Evolutionary conservation across 2,113 vertebrate genomes (phyloP).

Genomic region (Dascyllus trimaculatus): DNA sequence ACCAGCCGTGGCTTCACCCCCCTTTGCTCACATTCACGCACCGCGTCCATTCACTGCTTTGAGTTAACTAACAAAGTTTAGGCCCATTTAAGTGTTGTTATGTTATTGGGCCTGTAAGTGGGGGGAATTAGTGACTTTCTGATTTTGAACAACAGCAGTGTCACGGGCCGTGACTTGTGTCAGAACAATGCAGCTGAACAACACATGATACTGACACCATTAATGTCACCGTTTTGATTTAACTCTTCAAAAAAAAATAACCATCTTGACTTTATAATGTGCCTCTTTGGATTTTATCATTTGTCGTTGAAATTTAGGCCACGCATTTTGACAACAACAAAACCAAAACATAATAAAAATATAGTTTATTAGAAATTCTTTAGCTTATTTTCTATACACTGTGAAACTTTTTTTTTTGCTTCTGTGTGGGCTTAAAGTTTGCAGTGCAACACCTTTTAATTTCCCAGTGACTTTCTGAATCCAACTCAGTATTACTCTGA

Average conservation of each 20-base stretch:
- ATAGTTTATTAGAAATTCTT: not conserved
- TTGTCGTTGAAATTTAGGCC: not conserved
- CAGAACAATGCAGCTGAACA: conserved; percentile 8
- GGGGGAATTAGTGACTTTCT: conserved; percentile 62
- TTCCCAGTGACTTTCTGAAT: not conserved
- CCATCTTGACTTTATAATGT: too few species aligned
- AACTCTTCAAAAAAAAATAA: not conserved
- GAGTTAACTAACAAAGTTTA: conserved; percentile 72
- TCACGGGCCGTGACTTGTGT: conserved; percentile 39
- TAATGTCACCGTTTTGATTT: conserved; percentile 4
- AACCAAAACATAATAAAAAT: not conserved
- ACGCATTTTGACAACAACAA: too few species aligned
- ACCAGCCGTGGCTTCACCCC: conserved; percentile 7
- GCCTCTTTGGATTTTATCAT: not conserved
- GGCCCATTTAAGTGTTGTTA: conserved; percentile 65
- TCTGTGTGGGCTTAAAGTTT: not conserved
- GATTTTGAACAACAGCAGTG: conserved; percentile 44
- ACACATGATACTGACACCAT: conserved; percentile 5
- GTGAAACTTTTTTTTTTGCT: not conserved
- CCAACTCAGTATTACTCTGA: not conserved
- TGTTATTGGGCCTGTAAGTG: conserved; percentile 61
- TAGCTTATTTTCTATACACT: not conserved
- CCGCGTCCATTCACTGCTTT: conserved; percentile 51
- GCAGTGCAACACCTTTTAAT: not conserved
- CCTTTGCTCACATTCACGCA: conserved; percentile 1